Conservation (phyloP, 2,797 vertebrate genomes). For the Eidolon dupreanum region DNA sequence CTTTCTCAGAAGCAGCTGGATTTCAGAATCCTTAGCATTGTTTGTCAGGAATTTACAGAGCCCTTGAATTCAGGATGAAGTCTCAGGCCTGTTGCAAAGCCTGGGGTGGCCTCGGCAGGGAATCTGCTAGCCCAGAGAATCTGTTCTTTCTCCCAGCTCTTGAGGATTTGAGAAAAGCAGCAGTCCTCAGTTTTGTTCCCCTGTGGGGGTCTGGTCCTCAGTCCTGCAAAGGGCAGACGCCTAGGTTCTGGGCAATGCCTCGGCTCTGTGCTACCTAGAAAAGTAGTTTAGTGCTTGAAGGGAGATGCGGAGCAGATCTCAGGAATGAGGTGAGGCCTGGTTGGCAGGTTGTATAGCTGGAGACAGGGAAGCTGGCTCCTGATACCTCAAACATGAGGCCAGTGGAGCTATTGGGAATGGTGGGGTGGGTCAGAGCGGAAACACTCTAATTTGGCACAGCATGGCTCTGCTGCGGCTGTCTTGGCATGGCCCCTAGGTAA, state of each 20-base stretch:
- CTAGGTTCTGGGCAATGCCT: not conserved
- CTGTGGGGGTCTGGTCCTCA: not conserved
- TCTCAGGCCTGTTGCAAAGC: not conserved
- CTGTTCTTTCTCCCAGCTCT: not conserved
- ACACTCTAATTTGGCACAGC: not conserved
- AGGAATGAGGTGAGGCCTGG: not conserved
- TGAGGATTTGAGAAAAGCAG: not conserved
- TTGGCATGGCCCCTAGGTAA: not conserved
- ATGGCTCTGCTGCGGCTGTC: not conserved
- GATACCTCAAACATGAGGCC: accelerated
- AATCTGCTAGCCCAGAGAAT: not conserved
- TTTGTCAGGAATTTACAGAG: not conserved
- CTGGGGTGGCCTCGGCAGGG: not conserved
- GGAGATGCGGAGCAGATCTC: not conserved
- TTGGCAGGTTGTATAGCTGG: not conserved
- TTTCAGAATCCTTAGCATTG: not conserved
- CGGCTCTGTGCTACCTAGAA: not conserved
- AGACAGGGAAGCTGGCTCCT: not conserved
- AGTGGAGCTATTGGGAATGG: not conserved
- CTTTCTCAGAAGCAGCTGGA: not conserved
- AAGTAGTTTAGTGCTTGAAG: not conserved
- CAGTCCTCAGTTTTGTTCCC: not conserved
- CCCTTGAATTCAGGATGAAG: not conserved
- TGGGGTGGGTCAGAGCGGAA: not conserved
- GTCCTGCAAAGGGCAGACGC: not conserved